These are phyloP conservation scores for Puma concolor DNA, from an alignment of 2,113 vertebrate genomes.

Conservation along the genomic window DNA sequence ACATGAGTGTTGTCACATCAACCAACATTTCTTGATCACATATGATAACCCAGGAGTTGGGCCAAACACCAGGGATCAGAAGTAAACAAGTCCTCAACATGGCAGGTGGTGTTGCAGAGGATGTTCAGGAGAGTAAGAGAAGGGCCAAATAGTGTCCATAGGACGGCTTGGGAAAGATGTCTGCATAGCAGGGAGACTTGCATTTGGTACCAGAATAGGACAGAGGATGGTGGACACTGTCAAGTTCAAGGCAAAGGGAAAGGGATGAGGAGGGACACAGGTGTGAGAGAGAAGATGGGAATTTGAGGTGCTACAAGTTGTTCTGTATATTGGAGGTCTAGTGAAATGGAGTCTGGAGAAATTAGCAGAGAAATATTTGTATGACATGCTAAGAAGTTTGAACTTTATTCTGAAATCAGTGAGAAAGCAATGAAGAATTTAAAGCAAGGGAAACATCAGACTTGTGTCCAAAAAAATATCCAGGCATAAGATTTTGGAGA, in stretches of 20 bases:
- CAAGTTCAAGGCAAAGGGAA: neutral
- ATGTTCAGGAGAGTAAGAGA: neutral
- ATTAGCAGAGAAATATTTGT: neutral
- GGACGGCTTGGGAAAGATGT: neutral
- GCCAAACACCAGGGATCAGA: neutral
- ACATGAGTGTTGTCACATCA: neutral
- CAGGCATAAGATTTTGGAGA: neutral
- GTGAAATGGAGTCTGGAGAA: neutral
- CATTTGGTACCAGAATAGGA: neutral
- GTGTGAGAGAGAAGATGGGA: neutral
- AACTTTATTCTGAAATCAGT: neutral
- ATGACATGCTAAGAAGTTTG: neutral
- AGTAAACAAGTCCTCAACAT: neutral
- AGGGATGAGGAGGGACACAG: accelerated
- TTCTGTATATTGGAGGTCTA: neutral
- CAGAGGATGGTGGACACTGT: neutral
- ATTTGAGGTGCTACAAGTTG: neutral
- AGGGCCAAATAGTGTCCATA: neutral
- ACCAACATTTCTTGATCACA: neutral
- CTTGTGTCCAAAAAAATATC: neutral
- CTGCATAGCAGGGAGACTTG: neutral
- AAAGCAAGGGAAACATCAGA: neutral
- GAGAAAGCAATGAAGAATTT: neutral
- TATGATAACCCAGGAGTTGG: neutral
- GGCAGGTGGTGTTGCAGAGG: neutral